Conservation (phyloP, 2,888 invertebrate species). For the Adelphocoris suturalis region DNA sequence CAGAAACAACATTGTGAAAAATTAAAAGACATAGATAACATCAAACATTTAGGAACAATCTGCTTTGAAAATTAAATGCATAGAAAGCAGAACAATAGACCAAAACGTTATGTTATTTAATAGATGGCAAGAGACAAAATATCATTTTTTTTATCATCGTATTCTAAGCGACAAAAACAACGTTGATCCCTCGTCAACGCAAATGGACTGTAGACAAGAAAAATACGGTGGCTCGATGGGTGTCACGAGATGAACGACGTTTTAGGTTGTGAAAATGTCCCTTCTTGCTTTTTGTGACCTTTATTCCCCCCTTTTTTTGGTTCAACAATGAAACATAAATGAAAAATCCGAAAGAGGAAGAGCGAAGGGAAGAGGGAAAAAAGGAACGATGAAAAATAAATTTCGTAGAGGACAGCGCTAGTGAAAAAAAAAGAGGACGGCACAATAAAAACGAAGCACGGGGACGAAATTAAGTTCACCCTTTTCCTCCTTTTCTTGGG, state of each 20-base stretch:
- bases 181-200: conserved; percentile 26
- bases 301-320: background rate
- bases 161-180: background rate
- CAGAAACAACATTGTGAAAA: too few species aligned
- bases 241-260: conserved; percentile 10
- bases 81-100: too few species aligned
- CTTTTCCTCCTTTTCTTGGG: background rate
- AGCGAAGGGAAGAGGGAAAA: background rate
- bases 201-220: conserved; percentile 36
- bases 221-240: conserved; percentile 26
- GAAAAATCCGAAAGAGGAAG: conserved; percentile 35
- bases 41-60: too few species aligned
- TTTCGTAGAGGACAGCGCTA: background rate
- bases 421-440: conserved; percentile 1
- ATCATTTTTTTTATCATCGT: background rate
- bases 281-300: background rate
- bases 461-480: background rate
- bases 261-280: conserved; percentile 30
- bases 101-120: background rate
- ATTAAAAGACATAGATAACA: too few species aligned
- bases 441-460: conserved; percentile 38
- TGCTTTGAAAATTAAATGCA: too few species aligned
- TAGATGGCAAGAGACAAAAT: background rate
- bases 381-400: conserved; percentile 30
- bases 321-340: conserved; percentile 32